Evolutionary conservation across 2,797 vertebrate species (phyloP).

Genomic region (Mycteria americana): DNA sequence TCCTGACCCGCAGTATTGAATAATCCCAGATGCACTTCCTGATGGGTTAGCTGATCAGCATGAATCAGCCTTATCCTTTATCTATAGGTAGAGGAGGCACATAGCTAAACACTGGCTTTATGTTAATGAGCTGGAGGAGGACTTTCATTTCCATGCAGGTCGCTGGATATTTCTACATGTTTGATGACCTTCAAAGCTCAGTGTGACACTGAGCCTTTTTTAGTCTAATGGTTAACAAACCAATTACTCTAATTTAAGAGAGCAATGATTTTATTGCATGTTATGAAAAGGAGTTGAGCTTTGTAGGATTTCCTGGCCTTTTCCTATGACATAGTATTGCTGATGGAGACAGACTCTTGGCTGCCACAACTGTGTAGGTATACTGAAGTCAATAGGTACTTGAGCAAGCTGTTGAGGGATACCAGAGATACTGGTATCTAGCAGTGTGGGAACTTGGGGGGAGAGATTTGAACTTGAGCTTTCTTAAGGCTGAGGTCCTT

Average conservation of each 20-base stretch:
- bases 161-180: neutral
- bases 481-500: neutral
- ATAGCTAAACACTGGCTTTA: neutral
- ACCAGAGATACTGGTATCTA: neutral
- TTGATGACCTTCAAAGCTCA: neutral
- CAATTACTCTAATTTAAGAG: neutral
- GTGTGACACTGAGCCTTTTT: neutral
- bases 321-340: neutral
- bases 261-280: neutral
- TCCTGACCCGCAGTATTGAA: neutral
- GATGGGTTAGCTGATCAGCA: neutral
- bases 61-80: neutral
- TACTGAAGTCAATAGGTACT: neutral
- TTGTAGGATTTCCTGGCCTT: neutral
- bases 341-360: neutral
- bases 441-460: neutral
- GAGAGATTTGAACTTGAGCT: neutral
- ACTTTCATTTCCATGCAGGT: neutral
- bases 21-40: neutral
- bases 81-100: neutral
- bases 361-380: neutral
- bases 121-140: neutral
- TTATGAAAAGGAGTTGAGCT: neutral
- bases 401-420: neutral
- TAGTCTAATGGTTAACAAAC: neutral